phyloP scores from a whole-genome alignment of 2,797 vertebrate species.

The Sebastes kiyomatsui region DNA sequence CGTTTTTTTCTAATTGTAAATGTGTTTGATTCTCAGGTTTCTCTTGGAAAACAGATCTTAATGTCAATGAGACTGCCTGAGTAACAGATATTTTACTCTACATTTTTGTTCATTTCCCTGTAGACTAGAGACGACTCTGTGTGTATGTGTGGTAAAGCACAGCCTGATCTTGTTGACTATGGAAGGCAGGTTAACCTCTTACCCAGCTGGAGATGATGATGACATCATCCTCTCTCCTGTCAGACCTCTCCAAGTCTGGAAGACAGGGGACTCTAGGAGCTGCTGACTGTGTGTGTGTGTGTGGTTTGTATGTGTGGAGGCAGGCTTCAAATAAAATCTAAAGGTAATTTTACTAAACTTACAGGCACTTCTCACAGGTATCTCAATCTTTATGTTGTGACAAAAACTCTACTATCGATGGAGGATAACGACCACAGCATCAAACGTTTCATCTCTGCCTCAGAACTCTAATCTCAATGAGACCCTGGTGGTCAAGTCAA shows the following conservation, averaged over 20 bases:
- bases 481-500: conserved; percentile 71
- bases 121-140: background rate
- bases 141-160: conserved; percentile 6
- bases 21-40: background rate
- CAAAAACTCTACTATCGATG: conserved; percentile 6
- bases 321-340: background rate
- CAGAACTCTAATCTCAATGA: conserved; percentile 54
- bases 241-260: conserved; percentile 44
- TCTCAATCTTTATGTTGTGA: conserved; percentile 1
- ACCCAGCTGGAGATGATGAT: conserved; percentile 68
- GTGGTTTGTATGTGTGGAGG: background rate
- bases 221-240: conserved; percentile 58
- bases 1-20: too few species aligned
- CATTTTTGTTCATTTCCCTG: background rate
- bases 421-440: conserved; percentile 21
- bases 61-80: background rate
- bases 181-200: conserved; percentile 70
- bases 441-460: conserved; percentile 28
- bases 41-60: too few species aligned
- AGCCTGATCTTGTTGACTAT: conserved; percentile 46
- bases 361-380: conserved; percentile 4
- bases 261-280: conserved; percentile 18
- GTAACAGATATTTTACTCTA: background rate
- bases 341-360: background rate
- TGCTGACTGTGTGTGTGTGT: background rate